Conservation (phyloP, 2,888 invertebrate species). For the Noctuana brunneofusca region DNA sequence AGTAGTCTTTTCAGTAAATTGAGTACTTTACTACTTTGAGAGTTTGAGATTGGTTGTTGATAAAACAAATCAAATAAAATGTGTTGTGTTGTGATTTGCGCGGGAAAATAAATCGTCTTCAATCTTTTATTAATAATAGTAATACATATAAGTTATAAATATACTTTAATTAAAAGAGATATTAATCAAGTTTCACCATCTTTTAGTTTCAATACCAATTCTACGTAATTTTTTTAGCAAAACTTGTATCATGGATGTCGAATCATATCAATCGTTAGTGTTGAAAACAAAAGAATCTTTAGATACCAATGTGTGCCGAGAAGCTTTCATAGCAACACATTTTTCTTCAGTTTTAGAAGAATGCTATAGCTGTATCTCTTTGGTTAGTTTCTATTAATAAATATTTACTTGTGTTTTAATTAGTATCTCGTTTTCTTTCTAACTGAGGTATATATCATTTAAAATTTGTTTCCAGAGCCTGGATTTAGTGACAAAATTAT, state of each 20-base stretch:
- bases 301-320: conserved; percentile 41
- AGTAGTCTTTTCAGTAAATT: too few species aligned
- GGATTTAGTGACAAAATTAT: conserved; percentile 46
- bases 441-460: neutral
- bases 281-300: conserved; percentile 52
- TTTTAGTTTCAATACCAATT: too few species aligned
- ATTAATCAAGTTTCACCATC: too few species aligned
- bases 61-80: too few species aligned
- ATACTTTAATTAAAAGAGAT: too few species aligned
- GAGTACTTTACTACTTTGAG: too few species aligned
- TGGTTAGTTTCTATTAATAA: conserved; percentile 49
- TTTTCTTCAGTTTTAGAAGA: conserved; percentile 56
- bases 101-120: too few species aligned
- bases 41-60: too few species aligned
- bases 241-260: conserved; percentile 48
- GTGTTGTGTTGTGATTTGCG: too few species aligned
- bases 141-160: too few species aligned
- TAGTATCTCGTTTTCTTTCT: neutral
- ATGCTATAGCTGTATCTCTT: conserved; percentile 54
- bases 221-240: neutral
- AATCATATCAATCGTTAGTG: conserved; percentile 52
- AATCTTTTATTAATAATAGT: too few species aligned
- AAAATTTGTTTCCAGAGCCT: conserved; percentile 55
- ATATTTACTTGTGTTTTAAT: neutral
- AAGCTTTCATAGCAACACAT: conserved; percentile 44